Conservation (phyloP, 1,140 invertebrate species). For the Macrobrachium rosenbergii region DNA sequence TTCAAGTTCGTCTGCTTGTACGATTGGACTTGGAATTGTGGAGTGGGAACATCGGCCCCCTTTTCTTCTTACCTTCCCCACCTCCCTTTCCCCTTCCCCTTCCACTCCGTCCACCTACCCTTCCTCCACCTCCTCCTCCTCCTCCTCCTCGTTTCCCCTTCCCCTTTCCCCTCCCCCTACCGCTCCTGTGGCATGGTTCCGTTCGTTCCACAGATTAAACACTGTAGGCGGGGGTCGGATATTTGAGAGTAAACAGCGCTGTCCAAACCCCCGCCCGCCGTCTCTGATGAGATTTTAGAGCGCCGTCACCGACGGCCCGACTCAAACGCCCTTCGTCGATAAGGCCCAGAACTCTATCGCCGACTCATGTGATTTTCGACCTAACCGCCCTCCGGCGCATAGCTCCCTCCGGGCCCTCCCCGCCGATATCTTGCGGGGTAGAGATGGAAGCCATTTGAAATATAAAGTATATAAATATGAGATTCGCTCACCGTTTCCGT, state of each 20-base stretch:
- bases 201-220: constrained; percentile 31
- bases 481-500: not conserved
- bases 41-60: not conserved
- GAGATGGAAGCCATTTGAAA: constrained; percentile 48
- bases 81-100: not conserved
- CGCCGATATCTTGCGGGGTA: constrained; percentile 27
- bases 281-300: constrained; percentile 51
- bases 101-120: not conserved
- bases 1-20: too few species aligned
- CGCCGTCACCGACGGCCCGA: not conserved
- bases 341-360: not conserved
- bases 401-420: constrained; percentile 15
- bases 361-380: constrained; percentile 5
- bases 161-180: constrained; percentile 4
- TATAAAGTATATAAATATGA: constrained; percentile 31
- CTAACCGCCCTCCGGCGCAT: not conserved
- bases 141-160: constrained; percentile 25
- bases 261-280: constrained; percentile 51
- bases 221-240: constrained; percentile 42
- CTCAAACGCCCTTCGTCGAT: not conserved
- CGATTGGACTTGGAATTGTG: too few species aligned
- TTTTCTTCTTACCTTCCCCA: not conserved
- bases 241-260: constrained; percentile 55
- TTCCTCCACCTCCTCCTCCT: not conserved
- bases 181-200: not conserved